Conservation (phyloP, 2,113 vertebrate species). For the Nyctereutes procyonoides region DNA sequence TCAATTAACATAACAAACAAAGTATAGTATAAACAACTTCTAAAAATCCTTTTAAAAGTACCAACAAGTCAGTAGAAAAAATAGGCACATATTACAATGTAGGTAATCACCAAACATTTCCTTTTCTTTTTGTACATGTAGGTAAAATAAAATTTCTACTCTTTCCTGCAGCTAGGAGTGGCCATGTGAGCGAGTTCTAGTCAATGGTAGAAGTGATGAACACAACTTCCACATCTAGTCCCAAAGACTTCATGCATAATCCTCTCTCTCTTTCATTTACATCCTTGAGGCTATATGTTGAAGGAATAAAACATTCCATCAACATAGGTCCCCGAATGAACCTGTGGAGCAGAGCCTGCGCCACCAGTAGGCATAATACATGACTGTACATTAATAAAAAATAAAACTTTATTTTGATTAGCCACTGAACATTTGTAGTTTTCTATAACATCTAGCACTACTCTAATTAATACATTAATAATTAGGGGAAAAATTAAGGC, state of each 20-base stretch:
- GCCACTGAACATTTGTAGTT: background rate
- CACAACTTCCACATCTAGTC: background rate
- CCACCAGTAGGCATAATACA: background rate
- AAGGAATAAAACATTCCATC: background rate
- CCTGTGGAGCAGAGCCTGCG: background rate
- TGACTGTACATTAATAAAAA: background rate
- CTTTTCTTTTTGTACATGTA: background rate
- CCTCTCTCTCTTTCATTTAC: background rate
- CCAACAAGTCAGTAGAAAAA: background rate
- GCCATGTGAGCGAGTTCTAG: background rate
- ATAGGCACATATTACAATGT: background rate
- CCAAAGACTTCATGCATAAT: background rate
- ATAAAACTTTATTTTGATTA: background rate
- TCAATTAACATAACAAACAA: background rate
- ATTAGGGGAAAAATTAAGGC: background rate
- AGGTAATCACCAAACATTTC: background rate
- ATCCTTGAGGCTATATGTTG: background rate
- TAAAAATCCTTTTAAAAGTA: background rate
- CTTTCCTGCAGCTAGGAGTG: background rate
- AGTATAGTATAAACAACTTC: background rate
- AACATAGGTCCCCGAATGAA: background rate
- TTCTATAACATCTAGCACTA: background rate
- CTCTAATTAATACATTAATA: background rate
- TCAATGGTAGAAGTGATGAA: background rate
- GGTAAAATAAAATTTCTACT: background rate